Conservation (phyloP, 1,140 invertebrate genomes). For the Habropoda laboriosa region DNA sequence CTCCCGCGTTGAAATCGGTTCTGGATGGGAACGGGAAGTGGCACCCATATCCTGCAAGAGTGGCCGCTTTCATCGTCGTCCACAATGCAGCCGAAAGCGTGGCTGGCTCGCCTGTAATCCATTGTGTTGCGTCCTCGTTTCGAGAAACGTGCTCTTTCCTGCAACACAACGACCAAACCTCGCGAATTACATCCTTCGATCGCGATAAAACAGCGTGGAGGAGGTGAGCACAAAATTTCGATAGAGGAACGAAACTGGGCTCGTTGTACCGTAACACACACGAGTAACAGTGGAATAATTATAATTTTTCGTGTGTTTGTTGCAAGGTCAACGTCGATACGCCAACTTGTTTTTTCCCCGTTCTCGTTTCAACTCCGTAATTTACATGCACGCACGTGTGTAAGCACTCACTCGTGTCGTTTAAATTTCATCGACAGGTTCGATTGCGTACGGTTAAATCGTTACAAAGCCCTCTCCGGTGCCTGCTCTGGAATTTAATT, state of each 20-base stretch:
- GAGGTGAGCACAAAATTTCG: slow-evolving; percentile 18
- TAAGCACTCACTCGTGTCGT: neutral
- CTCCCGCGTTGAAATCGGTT: slow-evolving; percentile 45
- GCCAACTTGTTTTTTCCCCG: neutral
- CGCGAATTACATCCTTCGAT: slow-evolving; percentile 32
- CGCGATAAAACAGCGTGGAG: slow-evolving; percentile 52
- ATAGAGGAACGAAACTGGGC: slow-evolving; percentile 23
- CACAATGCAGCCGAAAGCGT: slow-evolving; percentile 61
- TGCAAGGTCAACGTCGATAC: slow-evolving; percentile 22
- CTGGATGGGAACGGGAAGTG: slow-evolving; percentile 57
- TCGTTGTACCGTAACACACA: slow-evolving; percentile 17
- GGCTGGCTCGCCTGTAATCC: slow-evolving; percentile 45
- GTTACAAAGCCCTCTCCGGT: neutral
- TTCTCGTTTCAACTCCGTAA: neutral
- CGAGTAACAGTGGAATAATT: neutral
- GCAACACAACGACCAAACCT: slow-evolving; percentile 36
- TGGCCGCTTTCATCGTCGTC: slow-evolving; percentile 61
- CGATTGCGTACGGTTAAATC: neutral
- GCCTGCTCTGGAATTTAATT: neutral
- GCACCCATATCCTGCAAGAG: slow-evolving; percentile 63
- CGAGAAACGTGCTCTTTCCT: slow-evolving; percentile 46
- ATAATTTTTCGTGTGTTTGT: slow-evolving; percentile 7
- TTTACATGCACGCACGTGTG: neutral
- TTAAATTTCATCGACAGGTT: neutral
- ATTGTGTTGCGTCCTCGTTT: slow-evolving; percentile 61